phyloP scores from a whole-genome alignment of 2,113 vertebrate species.

The Lasiurus borealis region DNA sequence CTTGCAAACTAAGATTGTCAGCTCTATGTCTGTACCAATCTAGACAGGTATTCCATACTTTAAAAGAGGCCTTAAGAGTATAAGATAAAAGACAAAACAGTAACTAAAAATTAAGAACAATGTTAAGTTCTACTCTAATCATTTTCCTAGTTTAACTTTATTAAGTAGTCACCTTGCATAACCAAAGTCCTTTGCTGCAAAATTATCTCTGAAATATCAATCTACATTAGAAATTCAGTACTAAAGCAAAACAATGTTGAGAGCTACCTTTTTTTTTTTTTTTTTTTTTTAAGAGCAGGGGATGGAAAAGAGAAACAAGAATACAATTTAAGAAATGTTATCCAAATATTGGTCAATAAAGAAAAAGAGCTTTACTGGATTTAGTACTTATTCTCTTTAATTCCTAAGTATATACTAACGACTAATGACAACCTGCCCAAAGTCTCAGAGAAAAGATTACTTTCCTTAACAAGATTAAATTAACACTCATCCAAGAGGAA shows the following conservation, averaged over 20 bases:
- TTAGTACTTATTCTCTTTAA: neutral
- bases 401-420: neutral
- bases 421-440: neutral
- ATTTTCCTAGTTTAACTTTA: neutral
- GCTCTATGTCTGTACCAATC: neutral
- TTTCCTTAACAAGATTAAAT: constrained; percentile 49
- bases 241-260: neutral
- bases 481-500: constrained; percentile 1
- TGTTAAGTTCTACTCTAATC: neutral
- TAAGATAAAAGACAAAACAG: constrained; percentile 37
- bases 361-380: neutral
- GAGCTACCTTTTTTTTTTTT: neutral
- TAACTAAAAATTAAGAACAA: neutral
- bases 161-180: neutral
- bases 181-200: neutral
- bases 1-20: neutral
- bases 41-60: neutral
- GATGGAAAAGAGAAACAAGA: neutral
- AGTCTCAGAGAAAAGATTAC: constrained; percentile 1
- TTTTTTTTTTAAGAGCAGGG: neutral
- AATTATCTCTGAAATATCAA: neutral
- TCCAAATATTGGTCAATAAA: neutral
- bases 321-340: neutral
- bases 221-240: neutral
- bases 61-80: neutral